A percentile compares a stretch with the other conserved stretches of the same genome.
phyloP scores from a whole-genome alignment of 2,113 vertebrate species.

The Merops nubicus region DNA sequence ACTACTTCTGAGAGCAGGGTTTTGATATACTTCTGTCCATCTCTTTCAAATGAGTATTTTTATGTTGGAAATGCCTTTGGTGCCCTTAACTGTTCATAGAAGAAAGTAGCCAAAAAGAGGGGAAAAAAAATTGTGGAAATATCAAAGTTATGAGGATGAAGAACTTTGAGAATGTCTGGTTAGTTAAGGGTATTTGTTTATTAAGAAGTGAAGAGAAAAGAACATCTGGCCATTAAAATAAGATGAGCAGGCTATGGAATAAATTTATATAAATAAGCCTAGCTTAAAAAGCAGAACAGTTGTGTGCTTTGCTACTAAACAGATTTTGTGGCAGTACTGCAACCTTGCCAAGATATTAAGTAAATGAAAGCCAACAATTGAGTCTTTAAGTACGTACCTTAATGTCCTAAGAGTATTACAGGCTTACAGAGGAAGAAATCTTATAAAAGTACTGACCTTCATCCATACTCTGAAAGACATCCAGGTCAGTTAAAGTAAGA shows the following conservation, averaged over 20 bases:
- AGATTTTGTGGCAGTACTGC: conserved; percentile 38
- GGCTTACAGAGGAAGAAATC: conserved; percentile 28
- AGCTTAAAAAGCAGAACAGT: conserved; percentile 54
- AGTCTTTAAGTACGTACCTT: conserved; percentile 61
- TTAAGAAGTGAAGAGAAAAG: conserved; percentile 54
- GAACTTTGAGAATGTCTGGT: background rate
- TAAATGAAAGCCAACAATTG: conserved; percentile 65
- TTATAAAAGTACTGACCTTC: conserved; percentile 31
- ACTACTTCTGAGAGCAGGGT: background rate
- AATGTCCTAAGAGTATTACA: conserved; percentile 50
- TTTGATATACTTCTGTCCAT: background rate
- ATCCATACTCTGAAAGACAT: background rate
- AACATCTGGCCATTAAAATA: conserved; percentile 68
- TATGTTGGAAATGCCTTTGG: background rate
- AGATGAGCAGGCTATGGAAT: conserved; percentile 55
- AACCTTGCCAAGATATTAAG: conserved; percentile 61
- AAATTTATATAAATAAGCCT: conserved; percentile 61
- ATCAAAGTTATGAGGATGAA: background rate
- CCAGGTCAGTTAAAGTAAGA: background rate
- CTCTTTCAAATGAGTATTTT: background rate
- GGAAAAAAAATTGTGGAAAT: background rate
- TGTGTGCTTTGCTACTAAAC: conserved; percentile 60
- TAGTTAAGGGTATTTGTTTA: conserved; percentile 50
- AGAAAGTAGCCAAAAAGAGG: background rate
- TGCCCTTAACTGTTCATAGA: background rate